Conservation (phyloP, 2,888 invertebrate species). For the Epinotia bilunana region DNA sequence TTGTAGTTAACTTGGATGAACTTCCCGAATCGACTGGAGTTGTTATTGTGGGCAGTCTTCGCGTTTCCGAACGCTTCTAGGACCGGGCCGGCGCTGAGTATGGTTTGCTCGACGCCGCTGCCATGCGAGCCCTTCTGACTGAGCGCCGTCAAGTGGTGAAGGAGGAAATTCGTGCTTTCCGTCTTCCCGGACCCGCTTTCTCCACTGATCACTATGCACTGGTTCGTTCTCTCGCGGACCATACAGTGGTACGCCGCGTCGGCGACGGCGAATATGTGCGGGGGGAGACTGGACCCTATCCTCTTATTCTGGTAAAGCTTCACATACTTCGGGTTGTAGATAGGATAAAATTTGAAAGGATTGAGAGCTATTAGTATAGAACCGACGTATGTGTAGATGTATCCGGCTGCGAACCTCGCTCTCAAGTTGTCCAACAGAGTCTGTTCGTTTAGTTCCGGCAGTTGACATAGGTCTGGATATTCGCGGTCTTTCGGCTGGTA, state of each 20-base stretch:
- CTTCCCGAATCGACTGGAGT: constrained; percentile 98
- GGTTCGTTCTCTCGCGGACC: constrained; percentile 94
- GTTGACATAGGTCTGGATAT: constrained; percentile 97
- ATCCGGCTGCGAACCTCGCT: constrained; percentile 94
- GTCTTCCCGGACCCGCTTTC: constrained; percentile 99
- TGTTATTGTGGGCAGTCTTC: constrained; percentile 98
- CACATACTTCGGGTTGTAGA: constrained; percentile 99
- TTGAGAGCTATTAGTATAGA: constrained; percentile 98
- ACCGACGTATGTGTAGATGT: constrained; percentile 98
- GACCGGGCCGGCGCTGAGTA: constrained; percentile 97
- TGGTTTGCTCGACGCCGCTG: constrained; percentile 98
- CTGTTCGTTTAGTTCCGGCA: constrained; percentile 97
- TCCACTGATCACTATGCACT: constrained; percentile 97
- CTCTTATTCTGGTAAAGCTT: constrained; percentile 97
- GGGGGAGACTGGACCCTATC: constrained; percentile 95
- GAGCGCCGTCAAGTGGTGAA: constrained; percentile 97
- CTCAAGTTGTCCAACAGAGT: constrained; percentile 95
- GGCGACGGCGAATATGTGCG: constrained; percentile 98
- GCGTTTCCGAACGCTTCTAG: constrained; percentile 99
- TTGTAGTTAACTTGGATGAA: constrained; percentile 99
- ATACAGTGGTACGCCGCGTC: constrained; percentile 97
- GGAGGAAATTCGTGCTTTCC: constrained; percentile 97
- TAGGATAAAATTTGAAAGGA: constrained; percentile 97
- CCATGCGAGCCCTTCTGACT: constrained; percentile 97
- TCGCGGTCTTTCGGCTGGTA: constrained; percentile 97